Evolutionary conservation across 2,888 invertebrate genomes (phyloP).

Genomic region (Athrips mouffetella): DNA sequence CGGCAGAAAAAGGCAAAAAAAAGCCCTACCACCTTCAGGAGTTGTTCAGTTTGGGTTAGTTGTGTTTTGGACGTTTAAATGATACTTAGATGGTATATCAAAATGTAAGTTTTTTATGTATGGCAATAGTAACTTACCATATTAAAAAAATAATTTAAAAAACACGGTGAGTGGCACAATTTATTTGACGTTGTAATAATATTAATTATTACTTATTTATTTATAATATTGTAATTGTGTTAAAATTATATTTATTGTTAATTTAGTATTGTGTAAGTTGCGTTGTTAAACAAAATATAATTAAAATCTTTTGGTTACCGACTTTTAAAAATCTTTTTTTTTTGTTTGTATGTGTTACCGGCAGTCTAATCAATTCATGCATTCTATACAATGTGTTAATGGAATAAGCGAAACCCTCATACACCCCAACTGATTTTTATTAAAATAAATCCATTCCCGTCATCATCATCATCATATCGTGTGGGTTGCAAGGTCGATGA

Average conservation of each 20-base stretch:
- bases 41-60: no score
- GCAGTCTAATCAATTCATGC: no score
- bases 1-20: no score
- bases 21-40: no score
- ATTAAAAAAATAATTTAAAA: not conserved
- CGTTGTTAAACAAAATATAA: not conserved
- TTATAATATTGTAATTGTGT: constrained; percentile 3
- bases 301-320: not conserved
- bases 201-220: no score
- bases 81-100: not conserved
- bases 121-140: not conserved
- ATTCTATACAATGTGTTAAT: no score
- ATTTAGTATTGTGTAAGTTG: not conserved
- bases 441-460: no score
- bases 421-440: no score
- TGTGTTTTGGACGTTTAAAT: not conserved
- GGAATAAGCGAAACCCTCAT: no score
- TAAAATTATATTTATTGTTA: constrained; percentile 5
- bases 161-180: not conserved
- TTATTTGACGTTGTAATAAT: not conserved
- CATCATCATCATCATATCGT: no score
- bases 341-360: no score
- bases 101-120: not conserved
- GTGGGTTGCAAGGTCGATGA: no score
- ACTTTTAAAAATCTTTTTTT: not conserved